Evolutionary conservation across 2,113 vertebrate genomes (phyloP), one percentile per base, ranked within the genome.

Genomic region (Cyprinodon brontotheroides): DNA sequence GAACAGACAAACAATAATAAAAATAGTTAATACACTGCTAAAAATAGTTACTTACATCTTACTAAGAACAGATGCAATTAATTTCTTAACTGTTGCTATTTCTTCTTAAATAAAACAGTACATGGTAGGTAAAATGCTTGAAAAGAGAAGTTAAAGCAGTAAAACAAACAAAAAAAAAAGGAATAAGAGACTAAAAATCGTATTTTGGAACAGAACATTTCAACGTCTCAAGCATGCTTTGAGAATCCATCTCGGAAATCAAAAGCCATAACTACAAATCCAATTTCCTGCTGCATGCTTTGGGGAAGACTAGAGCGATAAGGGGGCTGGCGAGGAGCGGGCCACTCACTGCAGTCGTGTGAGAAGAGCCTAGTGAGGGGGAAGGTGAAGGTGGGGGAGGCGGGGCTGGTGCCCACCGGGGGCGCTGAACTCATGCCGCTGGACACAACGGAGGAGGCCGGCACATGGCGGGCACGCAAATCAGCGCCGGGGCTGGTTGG

Each of bases 371-470:
- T 96, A 91, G 95, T 94, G 64, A 95, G 91, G 74, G 95, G 93
- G 12, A 98, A 99, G 92, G 96, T 95, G 84, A 98, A 97, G 89
- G 97, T 96, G 77, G 96, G 97, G 22, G 96, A 97, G 65, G 95
- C 91, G 47, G 97, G 96, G 89, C 96, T 96, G 84, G 95, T 94
- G 87, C 94, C 95, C 45, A 95, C 84, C n/a, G 94, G 85, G 0
- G 97, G 96, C 0, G 97, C 95, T 0, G 96, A 97, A 89, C 92
- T 97, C 95, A 98, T 96, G 94, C 96, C 95, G 3, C 97, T 97
- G 94, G 97, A 99, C 87, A 99, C 97, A 84, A 99, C 98, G 0
- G 97, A 97, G 20, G 97, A 99, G 88, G 98, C 98, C 1, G 97
- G 97, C 77, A 98, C 91, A 53, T 98, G 97, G 91, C 97, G 97